These are phyloP conservation scores for Ictidomys tridecemlineatus DNA, from an alignment of 2,113 vertebrate species.

Conservation along the genomic window DNA sequence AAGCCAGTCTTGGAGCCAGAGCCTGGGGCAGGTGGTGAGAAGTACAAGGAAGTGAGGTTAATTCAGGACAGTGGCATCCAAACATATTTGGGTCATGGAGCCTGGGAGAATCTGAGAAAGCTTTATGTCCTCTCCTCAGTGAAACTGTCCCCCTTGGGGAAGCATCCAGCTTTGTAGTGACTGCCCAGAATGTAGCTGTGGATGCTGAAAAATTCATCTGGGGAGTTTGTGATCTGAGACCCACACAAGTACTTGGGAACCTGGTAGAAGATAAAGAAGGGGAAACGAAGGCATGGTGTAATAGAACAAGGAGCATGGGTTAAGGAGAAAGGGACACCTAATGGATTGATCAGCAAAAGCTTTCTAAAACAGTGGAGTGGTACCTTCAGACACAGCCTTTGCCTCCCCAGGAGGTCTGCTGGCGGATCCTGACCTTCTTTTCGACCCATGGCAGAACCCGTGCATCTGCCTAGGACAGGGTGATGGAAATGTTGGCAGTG, in stretches of 20 bases:
- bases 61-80: background rate
- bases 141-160: background rate
- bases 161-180: background rate
- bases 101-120: background rate
- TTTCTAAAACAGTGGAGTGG: background rate
- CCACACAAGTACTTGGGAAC: background rate
- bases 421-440: background rate
- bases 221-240: background rate
- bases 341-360: background rate
- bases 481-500: background rate
- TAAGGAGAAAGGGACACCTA: rapidly evolving
- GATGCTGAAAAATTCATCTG: background rate
- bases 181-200: background rate
- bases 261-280: background rate
- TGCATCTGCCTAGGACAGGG: background rate
- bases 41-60: background rate
- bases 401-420: background rate
- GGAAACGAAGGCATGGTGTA: background rate
- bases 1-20: background rate
- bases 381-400: background rate
- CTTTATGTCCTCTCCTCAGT: background rate
- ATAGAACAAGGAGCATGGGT: too few relatives aligned
- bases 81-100: background rate
- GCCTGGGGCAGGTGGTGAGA: background rate
- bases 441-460: background rate